phyloP scores from a whole-genome alignment of 2,797 vertebrate species.

The Pseudocheirus occidentalis region DNA sequence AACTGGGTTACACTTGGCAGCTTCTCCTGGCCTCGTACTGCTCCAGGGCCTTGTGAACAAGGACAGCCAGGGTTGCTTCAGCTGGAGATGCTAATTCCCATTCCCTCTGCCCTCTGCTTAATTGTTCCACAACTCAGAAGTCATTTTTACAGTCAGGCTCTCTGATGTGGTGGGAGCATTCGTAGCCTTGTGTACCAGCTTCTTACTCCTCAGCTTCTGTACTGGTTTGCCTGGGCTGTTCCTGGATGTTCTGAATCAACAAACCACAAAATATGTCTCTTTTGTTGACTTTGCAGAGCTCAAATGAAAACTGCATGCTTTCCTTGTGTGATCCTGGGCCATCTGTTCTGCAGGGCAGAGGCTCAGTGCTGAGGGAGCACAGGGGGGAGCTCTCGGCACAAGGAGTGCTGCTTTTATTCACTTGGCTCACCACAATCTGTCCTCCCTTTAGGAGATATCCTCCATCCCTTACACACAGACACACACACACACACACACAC shows the following conservation, averaged over 20 bases:
- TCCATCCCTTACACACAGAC: neutral
- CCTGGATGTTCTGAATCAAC: conserved; percentile 67
- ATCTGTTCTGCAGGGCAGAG: accelerated
- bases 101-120: conserved; percentile 72
- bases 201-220: conserved; percentile 11
- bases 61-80: conserved; percentile 66
- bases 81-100: conserved; percentile 66
- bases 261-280: conserved; percentile 58
- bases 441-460: neutral
- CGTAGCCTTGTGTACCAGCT: conserved; percentile 18
- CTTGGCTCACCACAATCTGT: neutral
- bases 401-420: neutral
- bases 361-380: neutral
- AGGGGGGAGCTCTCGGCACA: neutral
- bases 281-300: conserved; percentile 50
- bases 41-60: conserved; percentile 71
- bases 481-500: neutral
- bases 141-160: conserved; percentile 75
- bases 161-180: conserved; percentile 24
- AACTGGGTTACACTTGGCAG: conserved; percentile 48
- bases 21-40: conserved; percentile 51
- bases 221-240: conserved; percentile 37
- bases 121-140: conserved; percentile 77
- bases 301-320: conserved; percentile 53
- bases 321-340: conserved; percentile 30